Percentiles rank a stretch among this genome's conserved stretches.
Conservation (phyloP, 2,797 vertebrate genomes). For the Hippoglossus hippoglossus region DNA sequence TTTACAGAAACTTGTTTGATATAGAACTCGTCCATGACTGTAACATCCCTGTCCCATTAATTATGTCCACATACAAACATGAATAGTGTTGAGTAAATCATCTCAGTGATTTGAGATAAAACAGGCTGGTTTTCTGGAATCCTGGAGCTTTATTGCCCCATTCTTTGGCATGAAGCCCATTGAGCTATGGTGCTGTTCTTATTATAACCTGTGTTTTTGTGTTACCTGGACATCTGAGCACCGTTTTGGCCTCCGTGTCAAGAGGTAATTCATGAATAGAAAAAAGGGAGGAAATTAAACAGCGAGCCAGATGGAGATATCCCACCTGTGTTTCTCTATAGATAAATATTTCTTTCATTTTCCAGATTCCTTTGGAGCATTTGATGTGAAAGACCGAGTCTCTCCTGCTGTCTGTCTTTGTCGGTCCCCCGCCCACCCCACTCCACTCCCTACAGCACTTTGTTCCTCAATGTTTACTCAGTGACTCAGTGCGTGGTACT, state of each 20-base stretch:
- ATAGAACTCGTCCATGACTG: background rate
- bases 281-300: background rate
- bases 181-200: slow-evolving; percentile 1
- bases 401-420: background rate
- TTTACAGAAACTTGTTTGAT: background rate
- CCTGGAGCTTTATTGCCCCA: background rate
- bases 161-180: background rate
- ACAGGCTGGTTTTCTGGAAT: background rate
- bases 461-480: slow-evolving; percentile 25
- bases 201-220: slow-evolving; percentile 7
- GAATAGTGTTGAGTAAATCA: background rate
- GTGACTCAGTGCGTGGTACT: slow-evolving; percentile 36
- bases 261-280: background rate
- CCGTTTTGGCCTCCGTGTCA: background rate
- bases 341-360: background rate
- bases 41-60: background rate
- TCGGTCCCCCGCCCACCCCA: background rate
- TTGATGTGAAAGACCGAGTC: slow-evolving; percentile 7
- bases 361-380: slow-evolving; percentile 2
- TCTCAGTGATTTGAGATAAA: background rate
- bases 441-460: background rate
- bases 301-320: background rate
- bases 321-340: background rate
- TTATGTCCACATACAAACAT: background rate
- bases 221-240: slow-evolving; percentile 19